phyloP scores from a whole-genome alignment of 2,113 vertebrate genomes.

The Vanacampus margaritifer region DNA sequence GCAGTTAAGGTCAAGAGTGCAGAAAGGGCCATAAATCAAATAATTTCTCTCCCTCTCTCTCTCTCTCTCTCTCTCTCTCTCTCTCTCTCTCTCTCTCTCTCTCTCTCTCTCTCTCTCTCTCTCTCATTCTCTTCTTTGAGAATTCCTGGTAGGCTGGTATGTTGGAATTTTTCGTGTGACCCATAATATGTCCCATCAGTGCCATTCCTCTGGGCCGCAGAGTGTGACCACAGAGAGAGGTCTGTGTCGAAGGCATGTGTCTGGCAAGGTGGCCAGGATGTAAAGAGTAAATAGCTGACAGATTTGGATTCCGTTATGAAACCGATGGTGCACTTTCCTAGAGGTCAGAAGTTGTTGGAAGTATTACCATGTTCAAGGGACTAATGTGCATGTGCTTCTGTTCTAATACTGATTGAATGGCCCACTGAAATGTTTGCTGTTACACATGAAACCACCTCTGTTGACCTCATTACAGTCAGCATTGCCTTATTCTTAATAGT shows the following conservation, averaged over 20 bases:
- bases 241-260: neutral
- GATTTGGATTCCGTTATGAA: slow-evolving; percentile 15
- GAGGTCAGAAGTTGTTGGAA: slow-evolving; percentile 8
- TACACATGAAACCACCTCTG: slow-evolving; percentile 1
- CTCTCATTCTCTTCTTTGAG: slow-evolving; percentile 14
- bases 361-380: slow-evolving; percentile 21
- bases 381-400: slow-evolving; percentile 18
- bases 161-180: slow-evolving; percentile 30
- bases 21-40: slow-evolving; percentile 22
- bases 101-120: neutral
- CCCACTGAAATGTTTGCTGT: neutral
- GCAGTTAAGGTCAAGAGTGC: slow-evolving; percentile 21
- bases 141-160: slow-evolving; percentile 26
- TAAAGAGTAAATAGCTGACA: slow-evolving; percentile 13
- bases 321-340: neutral
- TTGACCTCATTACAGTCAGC: slow-evolving; percentile 14
- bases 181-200: slow-evolving; percentile 9
- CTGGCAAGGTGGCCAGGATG: slow-evolving; percentile 10
- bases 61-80: neutral
- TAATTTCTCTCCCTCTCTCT: neutral
- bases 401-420: slow-evolving; percentile 17
- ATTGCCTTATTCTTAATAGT: neutral
- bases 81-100: neutral
- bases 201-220: slow-evolving; percentile 22
- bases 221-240: slow-evolving; percentile 26